Base-by-base conservation (phyloP, 2,888 invertebrate species). In the Cryptocheilus praepositus region DNA sequence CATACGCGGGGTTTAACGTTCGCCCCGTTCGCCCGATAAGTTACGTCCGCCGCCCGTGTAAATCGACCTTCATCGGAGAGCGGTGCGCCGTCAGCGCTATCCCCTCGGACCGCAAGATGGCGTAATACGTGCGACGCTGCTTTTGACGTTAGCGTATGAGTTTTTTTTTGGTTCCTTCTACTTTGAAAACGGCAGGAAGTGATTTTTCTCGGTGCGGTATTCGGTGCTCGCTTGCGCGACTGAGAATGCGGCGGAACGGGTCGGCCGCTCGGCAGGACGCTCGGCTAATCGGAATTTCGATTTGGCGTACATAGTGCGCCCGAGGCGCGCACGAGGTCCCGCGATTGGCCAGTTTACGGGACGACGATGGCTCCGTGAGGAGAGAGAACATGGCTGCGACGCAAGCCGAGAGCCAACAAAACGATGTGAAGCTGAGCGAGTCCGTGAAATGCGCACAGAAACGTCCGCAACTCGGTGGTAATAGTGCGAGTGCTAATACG, bases 391-490 rank as follows among this genome's bases (percentile, higher is more conserved):
- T 94, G 94, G 94, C 94, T 93, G 94, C 94, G 92, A 94, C 94
- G 92, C 94, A 93, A 93, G 93, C 94, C 91, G 94, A 94, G 92
- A 92, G 93, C 91, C 94, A 94, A 90, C 93, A 93, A 91, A 93
- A 93, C 92, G 94, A 94, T 92, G 87, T 87, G 82, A 87, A 87
- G 82, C 80, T 81, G 77, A 86, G 81, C 81, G 86, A 85, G 81
- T 82, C 81, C 79, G 80, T 80, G 79, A 80, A 80, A 80, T 80
- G 78, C 76, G 81, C 77, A 72, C 92, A 92, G 90, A 93, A 93
- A 92, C 89, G 86, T 82, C 83, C 89, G 81, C 88, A 89, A 84
- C 85, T 86, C 83, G 87, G 88, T 83, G 88, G 86, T 76, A 89
- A 88, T 84, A 89, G 87, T 85, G 86, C 85, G 76, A 85, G 86